A percentile compares a stretch with the other conserved stretches of the same genome.
phyloP scores from a whole-genome alignment of 2,888 invertebrate genomes.

The Fabriciana adippe region DNA sequence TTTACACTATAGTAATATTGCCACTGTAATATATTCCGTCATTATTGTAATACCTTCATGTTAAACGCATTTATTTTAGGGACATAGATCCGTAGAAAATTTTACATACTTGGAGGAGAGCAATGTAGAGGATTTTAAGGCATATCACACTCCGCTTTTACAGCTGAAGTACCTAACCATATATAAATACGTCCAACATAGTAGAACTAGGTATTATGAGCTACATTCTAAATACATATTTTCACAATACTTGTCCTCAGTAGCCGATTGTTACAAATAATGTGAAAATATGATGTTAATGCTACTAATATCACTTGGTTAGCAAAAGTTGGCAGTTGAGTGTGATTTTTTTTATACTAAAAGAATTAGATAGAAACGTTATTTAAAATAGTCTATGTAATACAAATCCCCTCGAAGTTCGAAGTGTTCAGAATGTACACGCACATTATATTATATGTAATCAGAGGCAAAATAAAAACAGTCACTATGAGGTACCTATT shows the following conservation, averaged over 20 bases:
- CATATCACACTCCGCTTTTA: constrained; percentile 34
- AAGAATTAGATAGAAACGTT: not conserved
- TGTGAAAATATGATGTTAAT: not conserved
- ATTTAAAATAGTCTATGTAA: too few species aligned
- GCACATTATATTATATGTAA: too few species aligned
- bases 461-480: too few species aligned
- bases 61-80: constrained; percentile 61
- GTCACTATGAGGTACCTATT: too few species aligned
- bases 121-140: constrained; percentile 48
- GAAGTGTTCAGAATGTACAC: too few species aligned
- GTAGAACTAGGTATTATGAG: constrained; percentile 18
- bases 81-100: constrained; percentile 67
- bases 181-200: constrained; percentile 22
- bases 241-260: not conserved
- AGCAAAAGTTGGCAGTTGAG: constrained; percentile 3
- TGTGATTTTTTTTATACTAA: constrained; percentile 17
- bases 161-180: constrained; percentile 15
- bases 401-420: too few species aligned
- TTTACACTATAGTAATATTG: constrained; percentile 74
- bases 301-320: not conserved
- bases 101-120: constrained; percentile 64
- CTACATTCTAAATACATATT: not conserved
- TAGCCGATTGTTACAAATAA: not conserved
- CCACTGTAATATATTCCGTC: constrained; percentile 71
- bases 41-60: constrained; percentile 59